Base-by-base conservation (phyloP, 2,888 invertebrate genomes). In the Parapristionchus giblindavisi region DNA sequence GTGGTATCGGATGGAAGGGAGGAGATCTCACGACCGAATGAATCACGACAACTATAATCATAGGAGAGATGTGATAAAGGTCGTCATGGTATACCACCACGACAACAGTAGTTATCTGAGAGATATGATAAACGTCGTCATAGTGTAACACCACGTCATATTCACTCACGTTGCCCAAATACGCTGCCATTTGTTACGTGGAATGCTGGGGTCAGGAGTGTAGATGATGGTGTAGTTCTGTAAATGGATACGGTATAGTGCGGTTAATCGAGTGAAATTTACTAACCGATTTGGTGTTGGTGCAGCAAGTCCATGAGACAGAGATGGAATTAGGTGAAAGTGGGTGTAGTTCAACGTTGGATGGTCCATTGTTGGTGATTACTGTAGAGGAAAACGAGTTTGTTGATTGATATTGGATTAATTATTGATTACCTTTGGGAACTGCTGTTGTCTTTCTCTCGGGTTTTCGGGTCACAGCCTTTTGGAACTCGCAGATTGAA, bases 231-330 rank as follows among this genome's bases (percentile, higher is more conserved):
- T 80, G 77, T 85, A 85, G 76, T 85, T 82, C 84, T 84, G 66
- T 75, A 84, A 76, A 71, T 3, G 24, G 43, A 60, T 60, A 34
- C n/a, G 58, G 24, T 14, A 17, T 14, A 43, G 8, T 14, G 43
- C 43, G 17, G 43, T 43, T 43, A 43, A 14, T 17, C 43, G n/a
- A n/a, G n/a, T n/a, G 43, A 43, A 14, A 43, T 43, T 11, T 2
- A 63, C 80, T 70, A 56, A 83, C 83, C 34, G 82, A 82, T 81
- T 82, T 81, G 78, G 82, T 83, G 70, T 85, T 85, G n/a, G 85
- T 85, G 65, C 86, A 86, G 76, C 85, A 85, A 21, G 84, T 85
- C 86, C 86, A 86, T 1, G 84, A 80, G 54, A 86, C 85, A 0
- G 81, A 79, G 36, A 86, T 73, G 8, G 85, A 83, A 5, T 77